A percentile compares a stretch with the other conserved stretches of the same genome.
These are phyloP conservation scores for Leptinotarsa texana DNA, from an alignment of 1,140 invertebrate genomes.

Conservation along the genomic window DNA sequence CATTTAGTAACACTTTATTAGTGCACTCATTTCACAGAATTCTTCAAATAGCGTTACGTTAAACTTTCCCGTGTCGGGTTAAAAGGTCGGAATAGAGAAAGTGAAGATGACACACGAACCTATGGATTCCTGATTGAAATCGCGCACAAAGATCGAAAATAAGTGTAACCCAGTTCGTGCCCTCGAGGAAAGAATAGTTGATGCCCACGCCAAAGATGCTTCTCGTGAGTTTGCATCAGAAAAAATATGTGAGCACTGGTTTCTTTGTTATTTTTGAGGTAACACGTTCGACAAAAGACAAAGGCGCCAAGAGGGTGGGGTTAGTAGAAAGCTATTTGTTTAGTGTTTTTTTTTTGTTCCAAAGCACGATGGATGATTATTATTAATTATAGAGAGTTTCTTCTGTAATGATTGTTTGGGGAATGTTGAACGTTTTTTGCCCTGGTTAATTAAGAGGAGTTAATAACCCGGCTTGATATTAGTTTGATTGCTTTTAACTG, in stretches of 20 bases:
- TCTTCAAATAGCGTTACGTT: conserved; percentile 1
- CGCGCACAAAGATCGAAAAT: background rate
- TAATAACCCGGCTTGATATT: too few species aligned
- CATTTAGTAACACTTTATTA: too few species aligned
- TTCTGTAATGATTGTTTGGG: too few species aligned
- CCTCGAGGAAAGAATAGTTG: background rate
- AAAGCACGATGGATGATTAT: too few species aligned
- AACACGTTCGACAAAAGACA: background rate
- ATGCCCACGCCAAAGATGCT: background rate
- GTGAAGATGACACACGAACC: conserved; percentile 18
- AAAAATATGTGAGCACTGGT: conserved; percentile 2
- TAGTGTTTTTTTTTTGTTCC: background rate
- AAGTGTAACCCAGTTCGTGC: background rate
- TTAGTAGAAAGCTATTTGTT: background rate
- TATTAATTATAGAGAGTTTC: too few species aligned
- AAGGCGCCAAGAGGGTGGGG: background rate
- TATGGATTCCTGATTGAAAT: conserved; percentile 16
- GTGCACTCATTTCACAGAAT: background rate
- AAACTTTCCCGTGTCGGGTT: conserved; percentile 12
- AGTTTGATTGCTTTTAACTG: too few species aligned
- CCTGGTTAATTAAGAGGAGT: too few species aligned
- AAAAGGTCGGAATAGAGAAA: conserved; percentile 14
- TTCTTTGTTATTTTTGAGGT: background rate
- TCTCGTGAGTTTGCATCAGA: conserved; percentile 5
- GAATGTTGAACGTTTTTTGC: too few species aligned